Evolutionary conservation across 2,888 invertebrate species (phyloP).

Genomic region (Malthinus seriepunctatus): DNA sequence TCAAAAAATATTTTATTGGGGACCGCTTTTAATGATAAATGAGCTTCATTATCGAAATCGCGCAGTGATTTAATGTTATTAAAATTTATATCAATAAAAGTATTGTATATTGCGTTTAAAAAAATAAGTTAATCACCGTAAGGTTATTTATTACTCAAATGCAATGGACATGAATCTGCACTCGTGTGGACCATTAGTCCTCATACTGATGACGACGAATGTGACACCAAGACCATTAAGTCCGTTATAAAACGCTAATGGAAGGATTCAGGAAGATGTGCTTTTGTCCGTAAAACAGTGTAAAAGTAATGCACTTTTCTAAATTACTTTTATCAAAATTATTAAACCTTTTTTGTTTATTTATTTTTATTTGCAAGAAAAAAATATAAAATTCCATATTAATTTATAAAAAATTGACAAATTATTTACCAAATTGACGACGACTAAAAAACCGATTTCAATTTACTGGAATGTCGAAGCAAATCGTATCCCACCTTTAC

Average conservation of each 20-base stretch:
- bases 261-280: constrained; percentile 25
- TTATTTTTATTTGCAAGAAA: no score
- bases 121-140: constrained; percentile 20
- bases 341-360: no score
- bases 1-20: no score
- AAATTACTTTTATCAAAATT: constrained; percentile 4
- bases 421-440: constrained; percentile 22
- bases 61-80: no score
- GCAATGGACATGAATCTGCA: constrained; percentile 30
- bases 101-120: constrained; percentile 8
- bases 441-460: constrained; percentile 21
- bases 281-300: constrained; percentile 21
- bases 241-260: constrained; percentile 27
- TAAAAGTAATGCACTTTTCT: constrained; percentile 10
- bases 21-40: no score
- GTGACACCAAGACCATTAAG: constrained; percentile 28
- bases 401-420: constrained; percentile 21
- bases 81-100: no score
- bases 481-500: constrained; percentile 23
- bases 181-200: constrained; percentile 29
- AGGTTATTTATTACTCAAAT: constrained; percentile 28
- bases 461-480: constrained; percentile 23
- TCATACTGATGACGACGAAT: constrained; percentile 29
- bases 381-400: constrained; percentile 9
- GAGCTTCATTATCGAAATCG: no score